Conservation (phyloP, 2,797 vertebrate genomes). For the Microctenopoma stevenorrisi region DNA sequence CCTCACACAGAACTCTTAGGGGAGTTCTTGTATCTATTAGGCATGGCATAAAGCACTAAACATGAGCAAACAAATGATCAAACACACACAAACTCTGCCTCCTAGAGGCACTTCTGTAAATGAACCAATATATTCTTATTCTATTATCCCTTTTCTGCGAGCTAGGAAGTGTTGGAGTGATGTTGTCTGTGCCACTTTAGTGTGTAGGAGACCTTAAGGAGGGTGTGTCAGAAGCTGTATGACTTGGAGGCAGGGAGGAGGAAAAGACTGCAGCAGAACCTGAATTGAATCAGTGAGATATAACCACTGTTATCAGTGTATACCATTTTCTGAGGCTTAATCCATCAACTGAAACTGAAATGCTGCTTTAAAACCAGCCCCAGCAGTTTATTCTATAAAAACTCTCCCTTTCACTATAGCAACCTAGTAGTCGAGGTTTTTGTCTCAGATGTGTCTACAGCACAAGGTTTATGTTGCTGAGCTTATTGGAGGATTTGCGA, state of each 20-base stretch:
- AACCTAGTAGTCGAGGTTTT: background rate
- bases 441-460: constrained; percentile 3
- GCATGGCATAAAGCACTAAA: constrained; percentile 38
- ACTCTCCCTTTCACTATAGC: no score
- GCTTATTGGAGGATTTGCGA: background rate
- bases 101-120: constrained; percentile 44
- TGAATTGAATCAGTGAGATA: constrained; percentile 54
- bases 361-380: background rate
- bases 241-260: constrained; percentile 52
- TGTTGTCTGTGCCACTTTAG: constrained; percentile 45
- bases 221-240: constrained; percentile 46
- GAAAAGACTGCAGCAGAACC: constrained; percentile 55
- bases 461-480: background rate
- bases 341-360: constrained; percentile 4
- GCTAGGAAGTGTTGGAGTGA: constrained; percentile 34
- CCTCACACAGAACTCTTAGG: constrained; percentile 24
- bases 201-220: constrained; percentile 65
- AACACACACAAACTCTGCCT: constrained; percentile 12
- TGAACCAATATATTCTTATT: constrained; percentile 34
- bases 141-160: constrained; percentile 32
- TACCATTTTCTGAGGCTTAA: constrained; percentile 3
- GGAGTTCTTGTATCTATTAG: constrained; percentile 45
- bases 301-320: constrained; percentile 41
- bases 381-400: background rate
- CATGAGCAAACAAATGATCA: constrained; percentile 46